phyloP scores from a whole-genome alignment of 2,888 invertebrate genomes.

The Apamea crenata region DNA sequence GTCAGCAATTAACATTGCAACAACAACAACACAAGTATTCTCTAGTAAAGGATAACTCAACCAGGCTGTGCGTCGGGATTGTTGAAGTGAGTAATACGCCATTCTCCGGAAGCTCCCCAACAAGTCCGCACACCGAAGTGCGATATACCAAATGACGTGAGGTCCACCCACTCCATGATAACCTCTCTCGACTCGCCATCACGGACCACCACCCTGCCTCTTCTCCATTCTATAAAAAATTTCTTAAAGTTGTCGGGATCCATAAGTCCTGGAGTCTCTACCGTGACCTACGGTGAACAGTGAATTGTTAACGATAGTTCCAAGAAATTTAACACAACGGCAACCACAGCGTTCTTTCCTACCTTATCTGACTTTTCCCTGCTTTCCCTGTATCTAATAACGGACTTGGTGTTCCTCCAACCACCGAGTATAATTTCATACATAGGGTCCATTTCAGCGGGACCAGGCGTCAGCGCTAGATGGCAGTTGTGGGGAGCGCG shows the following conservation, averaged over 20 bases:
- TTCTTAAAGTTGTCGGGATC: slow-evolving; percentile 89
- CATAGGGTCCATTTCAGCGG: slow-evolving; percentile 90
- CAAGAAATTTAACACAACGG: slow-evolving; percentile 27
- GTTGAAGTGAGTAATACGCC: slow-evolving; percentile 89
- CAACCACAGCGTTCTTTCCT: neutral
- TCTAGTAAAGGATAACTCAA: slow-evolving; percentile 80
- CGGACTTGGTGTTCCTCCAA: slow-evolving; percentile 92
- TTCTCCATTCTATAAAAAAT: slow-evolving; percentile 90
- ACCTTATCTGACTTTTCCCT: slow-evolving; percentile 88
- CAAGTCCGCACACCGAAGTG: slow-evolving; percentile 92
- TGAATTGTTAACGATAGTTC: slow-evolving; percentile 46
- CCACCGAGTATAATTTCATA: slow-evolving; percentile 93
- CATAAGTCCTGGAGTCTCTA: slow-evolving; percentile 90
- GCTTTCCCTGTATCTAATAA: slow-evolving; percentile 91
- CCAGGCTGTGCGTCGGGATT: slow-evolving; percentile 75
- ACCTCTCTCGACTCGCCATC: slow-evolving; percentile 86
- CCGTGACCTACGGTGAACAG: slow-evolving; percentile 87
- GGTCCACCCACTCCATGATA: slow-evolving; percentile 91
- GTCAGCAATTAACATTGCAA: too few relatives aligned
- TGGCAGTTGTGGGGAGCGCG: slow-evolving; percentile 92
- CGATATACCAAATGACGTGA: slow-evolving; percentile 90
- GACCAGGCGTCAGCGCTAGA: slow-evolving; percentile 89
- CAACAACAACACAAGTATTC: too few relatives aligned
- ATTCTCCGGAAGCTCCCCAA: slow-evolving; percentile 92
- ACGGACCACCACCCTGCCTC: slow-evolving; percentile 88